phyloP scores from a whole-genome alignment of 2,797 vertebrate genomes.

The Poeciliopsis turneri region DNA sequence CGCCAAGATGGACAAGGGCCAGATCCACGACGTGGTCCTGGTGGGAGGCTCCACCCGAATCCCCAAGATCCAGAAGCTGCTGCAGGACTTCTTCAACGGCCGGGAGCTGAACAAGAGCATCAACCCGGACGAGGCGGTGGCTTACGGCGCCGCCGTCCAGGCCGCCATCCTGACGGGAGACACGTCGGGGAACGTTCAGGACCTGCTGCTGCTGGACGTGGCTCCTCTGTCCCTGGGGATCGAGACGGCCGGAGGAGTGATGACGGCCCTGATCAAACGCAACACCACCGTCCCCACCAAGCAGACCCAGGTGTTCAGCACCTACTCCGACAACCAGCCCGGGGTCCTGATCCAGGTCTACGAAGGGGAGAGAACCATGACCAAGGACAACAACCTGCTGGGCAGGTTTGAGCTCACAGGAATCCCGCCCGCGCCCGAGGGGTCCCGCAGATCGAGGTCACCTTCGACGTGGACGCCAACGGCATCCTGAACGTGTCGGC shows the following conservation, averaged over 20 bases:
- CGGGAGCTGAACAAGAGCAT: constrained; percentile 65
- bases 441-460: constrained; percentile 42
- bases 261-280: constrained; percentile 57
- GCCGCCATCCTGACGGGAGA: constrained; percentile 51
- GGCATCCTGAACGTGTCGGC: constrained; percentile 48
- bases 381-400: constrained; percentile 44
- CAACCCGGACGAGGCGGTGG: constrained; percentile 70
- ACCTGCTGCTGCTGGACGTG: constrained; percentile 60
- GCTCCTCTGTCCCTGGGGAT: constrained; percentile 42
- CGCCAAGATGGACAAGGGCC: constrained; percentile 57
- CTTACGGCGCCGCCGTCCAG: constrained; percentile 64
- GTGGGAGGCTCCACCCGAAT: constrained; percentile 63
- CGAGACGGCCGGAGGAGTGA: constrained; percentile 49
- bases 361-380: constrained; percentile 46
- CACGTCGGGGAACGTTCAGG: constrained; percentile 59
- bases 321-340: constrained; percentile 52
- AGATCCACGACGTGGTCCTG: constrained; percentile 57
- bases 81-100: constrained; percentile 64
- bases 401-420: constrained; percentile 42
- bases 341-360: constrained; percentile 35
- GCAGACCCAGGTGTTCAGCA: constrained; percentile 50
- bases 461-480: constrained; percentile 6
- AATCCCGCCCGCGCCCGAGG: constrained; percentile 31
- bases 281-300: constrained; percentile 60
- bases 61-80: constrained; percentile 64